Percentiles rank a stretch among this genome's conserved stretches.
These are phyloP conservation scores for Pachyramphus minor DNA, from an alignment of 2,113 vertebrate genomes.

Conservation along the genomic window DNA sequence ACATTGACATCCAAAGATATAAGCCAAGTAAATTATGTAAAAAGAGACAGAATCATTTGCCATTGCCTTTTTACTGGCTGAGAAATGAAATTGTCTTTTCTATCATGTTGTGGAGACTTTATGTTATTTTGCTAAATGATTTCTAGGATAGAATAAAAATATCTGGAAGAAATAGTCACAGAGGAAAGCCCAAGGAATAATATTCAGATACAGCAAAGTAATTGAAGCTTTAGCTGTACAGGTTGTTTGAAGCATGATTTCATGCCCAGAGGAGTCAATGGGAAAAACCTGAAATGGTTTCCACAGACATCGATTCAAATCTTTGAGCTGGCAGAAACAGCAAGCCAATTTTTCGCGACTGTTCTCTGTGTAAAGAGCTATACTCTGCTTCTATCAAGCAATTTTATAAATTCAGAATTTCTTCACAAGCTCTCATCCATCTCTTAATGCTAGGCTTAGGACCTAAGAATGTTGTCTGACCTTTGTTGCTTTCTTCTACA, in stretches of 20 bases:
- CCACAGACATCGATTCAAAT: not conserved
- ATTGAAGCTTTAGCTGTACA: not conserved
- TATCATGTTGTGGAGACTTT: not conserved
- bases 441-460: not conserved
- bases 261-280: conserved; percentile 6
- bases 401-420: conserved; percentile 8
- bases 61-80: not conserved
- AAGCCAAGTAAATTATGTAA: not conserved
- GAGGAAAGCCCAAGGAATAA: conserved; percentile 5
- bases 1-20: not conserved
- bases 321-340: conserved; percentile 2
- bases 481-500: not conserved
- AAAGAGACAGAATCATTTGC: not conserved
- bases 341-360: not conserved
- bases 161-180: conserved; percentile 8
- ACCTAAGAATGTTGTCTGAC: not conserved
- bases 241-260: conserved; percentile 9
- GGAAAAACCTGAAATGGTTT: conserved; percentile 10
- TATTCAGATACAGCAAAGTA: conserved; percentile 21
- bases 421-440: not conserved
- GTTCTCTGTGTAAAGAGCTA: not conserved
- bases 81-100: not conserved
- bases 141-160: not conserved
- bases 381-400: not conserved
- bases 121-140: not conserved